Percentiles rank a stretch among this genome's conserved stretches.
Evolutionary conservation across 2,797 vertebrate genomes (phyloP).

Genomic region (Ctenosaura bakeri): DNA sequence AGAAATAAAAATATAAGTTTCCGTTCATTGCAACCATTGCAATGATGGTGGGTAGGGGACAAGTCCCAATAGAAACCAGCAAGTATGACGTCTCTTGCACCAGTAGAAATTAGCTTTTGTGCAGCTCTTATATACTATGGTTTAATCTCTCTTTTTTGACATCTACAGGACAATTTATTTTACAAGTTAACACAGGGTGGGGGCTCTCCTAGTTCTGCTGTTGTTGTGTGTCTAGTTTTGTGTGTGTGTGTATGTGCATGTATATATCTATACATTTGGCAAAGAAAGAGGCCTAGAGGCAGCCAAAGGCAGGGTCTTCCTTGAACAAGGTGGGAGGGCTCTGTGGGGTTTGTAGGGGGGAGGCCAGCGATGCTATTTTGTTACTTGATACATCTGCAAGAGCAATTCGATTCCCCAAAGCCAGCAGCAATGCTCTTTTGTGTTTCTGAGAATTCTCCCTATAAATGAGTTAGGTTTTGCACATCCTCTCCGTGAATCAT

Average conservation of each 20-base stretch:
- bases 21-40: conserved; percentile 56
- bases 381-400: conserved; percentile 50
- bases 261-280: conserved; percentile 28
- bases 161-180: conserved; percentile 35
- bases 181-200: conserved; percentile 39
- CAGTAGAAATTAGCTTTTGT: conserved; percentile 75
- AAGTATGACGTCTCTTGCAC: conserved; percentile 66
- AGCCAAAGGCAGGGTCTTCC: conserved; percentile 36
- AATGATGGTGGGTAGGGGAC: conserved; percentile 69
- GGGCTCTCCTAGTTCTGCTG: neutral
- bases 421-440: conserved; percentile 9
- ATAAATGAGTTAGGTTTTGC: neutral
- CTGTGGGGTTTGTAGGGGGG: neutral
- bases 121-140: conserved; percentile 70
- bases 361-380: conserved; percentile 22
- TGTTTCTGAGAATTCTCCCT: neutral
- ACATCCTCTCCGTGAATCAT: neutral
- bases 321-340: conserved; percentile 45
- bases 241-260: conserved; percentile 1
- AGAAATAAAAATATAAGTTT: conserved; percentile 18
- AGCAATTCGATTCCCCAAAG: conserved; percentile 32
- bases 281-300: conserved; percentile 53
- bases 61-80: conserved; percentile 81
- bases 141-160: conserved; percentile 64
- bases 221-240: conserved; percentile 11